Conservation (phyloP, 2,888 invertebrate genomes). For the Catocala sponsa region DNA sequence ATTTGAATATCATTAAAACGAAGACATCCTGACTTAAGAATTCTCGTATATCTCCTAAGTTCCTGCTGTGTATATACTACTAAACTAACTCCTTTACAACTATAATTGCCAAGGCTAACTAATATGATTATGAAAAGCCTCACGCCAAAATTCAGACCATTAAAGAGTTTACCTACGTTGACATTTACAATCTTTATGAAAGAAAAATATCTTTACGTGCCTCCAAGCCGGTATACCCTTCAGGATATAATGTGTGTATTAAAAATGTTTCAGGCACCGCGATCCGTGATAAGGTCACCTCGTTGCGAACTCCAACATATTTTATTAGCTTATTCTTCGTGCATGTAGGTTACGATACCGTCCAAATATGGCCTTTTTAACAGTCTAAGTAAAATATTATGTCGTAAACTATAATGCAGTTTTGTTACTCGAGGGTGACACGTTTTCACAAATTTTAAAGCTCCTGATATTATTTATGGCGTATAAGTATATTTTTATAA, state of each 20-base stretch:
- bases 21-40: no score
- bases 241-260: constrained; percentile 13
- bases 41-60: no score
- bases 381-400: constrained; percentile 31
- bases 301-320: constrained; percentile 26
- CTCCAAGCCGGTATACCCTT: constrained; percentile 1
- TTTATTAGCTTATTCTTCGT: constrained; percentile 45
- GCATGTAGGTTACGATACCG: constrained; percentile 38
- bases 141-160: background rate
- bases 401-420: constrained; percentile 47
- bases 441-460: constrained; percentile 20
- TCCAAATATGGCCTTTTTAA: constrained; percentile 21
- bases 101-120: no score
- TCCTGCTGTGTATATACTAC: no score
- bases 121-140: no score
- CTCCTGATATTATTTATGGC: constrained; percentile 12
- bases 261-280: constrained; percentile 32
- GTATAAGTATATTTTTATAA: constrained; percentile 7
- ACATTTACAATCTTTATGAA: background rate
- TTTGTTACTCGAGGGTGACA: constrained; percentile 27
- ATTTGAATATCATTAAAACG: no score
- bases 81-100: no score
- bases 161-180: background rate
- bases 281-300: constrained; percentile 38
- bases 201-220: background rate